Evolutionary conservation across 2,888 invertebrate genomes (phyloP), one percentile per base, ranked within the genome.

Genomic region (Stictocephala bisonia): DNA sequence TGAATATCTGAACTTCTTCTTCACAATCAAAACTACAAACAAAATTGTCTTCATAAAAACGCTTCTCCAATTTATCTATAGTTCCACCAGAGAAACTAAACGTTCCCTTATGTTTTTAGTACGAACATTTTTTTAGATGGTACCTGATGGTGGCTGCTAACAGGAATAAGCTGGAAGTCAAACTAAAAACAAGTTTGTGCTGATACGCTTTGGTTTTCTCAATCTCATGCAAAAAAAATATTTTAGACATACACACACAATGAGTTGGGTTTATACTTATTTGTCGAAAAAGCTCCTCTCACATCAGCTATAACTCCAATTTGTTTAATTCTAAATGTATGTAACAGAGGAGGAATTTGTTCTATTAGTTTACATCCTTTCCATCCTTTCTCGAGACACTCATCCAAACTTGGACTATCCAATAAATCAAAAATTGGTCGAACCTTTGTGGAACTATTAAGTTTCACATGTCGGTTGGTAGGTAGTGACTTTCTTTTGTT

Each of bases 391-490:
- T 74, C 75, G 15, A 80, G 50, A 58, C 77, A 79, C 7, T 78
- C 70, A 73, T 79, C 79, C 13, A 80, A 70, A n/a, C 75, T 75
- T 7, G 69, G 71, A 7, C 15, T 6, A 6, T 56, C 44, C 22
- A 72, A 77, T 0, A 78, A 78, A 58, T 79, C 77, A 73, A 78
- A 79, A 0, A 78, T 77, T 35, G 79, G 78, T 0, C 77, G 53
- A 0, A 78, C 56, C 3, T 41, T 53, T 1, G 75, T 79, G 0
- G 78, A 78, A 27, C 68, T 71, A n/a, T 22, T 41, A 0, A 15
- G 50, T 31, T 78, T 78, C 3, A 79, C 76, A 15, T 51, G 72
- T 0, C 75, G 64, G 44, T 78, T 20, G 77, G 77, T 1, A 78
- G 50, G 44, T 76, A 73, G 13, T 60, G 44, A 4, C 60, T 27